Conservation (phyloP, 1,140 invertebrate genomes). For the Drosophila mauritiana region DNA sequence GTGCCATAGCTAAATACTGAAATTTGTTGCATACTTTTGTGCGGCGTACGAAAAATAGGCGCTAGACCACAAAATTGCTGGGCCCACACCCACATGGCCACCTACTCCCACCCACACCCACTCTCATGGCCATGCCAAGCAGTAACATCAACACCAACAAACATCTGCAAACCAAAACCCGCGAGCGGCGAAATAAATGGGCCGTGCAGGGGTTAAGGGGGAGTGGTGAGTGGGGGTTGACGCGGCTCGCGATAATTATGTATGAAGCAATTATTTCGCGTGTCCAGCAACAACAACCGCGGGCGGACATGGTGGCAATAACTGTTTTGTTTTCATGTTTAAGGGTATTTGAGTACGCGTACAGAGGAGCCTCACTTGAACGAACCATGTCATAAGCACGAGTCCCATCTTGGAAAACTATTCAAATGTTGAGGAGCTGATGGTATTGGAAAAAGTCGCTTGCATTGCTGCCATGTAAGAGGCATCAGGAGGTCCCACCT, state of each 20-base stretch:
- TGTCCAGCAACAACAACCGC: constrained; percentile 64
- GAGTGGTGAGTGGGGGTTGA: not conserved
- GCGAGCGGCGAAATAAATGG: constrained; percentile 13
- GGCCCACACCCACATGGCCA: constrained; percentile 25
- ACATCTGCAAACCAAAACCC: constrained; percentile 33
- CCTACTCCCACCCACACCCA: constrained; percentile 3
- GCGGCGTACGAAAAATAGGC: constrained; percentile 53
- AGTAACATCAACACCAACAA: constrained; percentile 37
- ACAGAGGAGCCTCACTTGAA: constrained; percentile 2
- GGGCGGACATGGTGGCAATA: constrained; percentile 44
- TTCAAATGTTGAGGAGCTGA: no score
- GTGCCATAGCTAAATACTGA: constrained; percentile 43
- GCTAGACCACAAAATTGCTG: constrained; percentile 64
- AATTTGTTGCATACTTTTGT: constrained; percentile 55
- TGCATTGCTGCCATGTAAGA: no score
- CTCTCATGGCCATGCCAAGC: constrained; percentile 9
- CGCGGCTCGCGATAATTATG: constrained; percentile 70
- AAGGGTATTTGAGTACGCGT: constrained; percentile 42
- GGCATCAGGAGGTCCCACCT: no score
- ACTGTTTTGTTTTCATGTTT: constrained; percentile 60
- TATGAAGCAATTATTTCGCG: constrained; percentile 78
- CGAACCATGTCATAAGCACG: not conserved
- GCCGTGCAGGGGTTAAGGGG: not conserved
- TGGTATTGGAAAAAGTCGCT: no score
- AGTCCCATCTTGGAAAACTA: no score